Evolutionary conservation across 2,797 vertebrate species (phyloP).

Genomic region (Epinephelus coioides): DNA sequence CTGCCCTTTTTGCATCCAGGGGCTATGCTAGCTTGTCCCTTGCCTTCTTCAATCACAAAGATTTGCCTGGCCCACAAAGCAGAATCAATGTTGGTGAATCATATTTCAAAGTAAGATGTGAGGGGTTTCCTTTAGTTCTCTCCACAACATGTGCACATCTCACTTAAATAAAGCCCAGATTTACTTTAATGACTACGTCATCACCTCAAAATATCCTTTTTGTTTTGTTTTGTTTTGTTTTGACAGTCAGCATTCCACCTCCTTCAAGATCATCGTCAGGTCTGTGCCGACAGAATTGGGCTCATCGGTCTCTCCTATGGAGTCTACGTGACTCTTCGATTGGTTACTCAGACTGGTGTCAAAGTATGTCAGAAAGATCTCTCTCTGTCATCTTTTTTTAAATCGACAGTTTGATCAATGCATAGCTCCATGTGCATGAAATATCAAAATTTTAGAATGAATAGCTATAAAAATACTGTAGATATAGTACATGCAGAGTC

Average conservation of each 20-base stretch:
- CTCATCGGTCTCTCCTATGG: constrained; percentile 79
- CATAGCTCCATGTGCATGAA: too few species aligned
- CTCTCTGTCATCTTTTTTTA: too few species aligned
- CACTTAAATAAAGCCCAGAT: not conserved
- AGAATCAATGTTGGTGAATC: constrained; percentile 64
- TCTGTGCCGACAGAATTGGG: constrained; percentile 73
- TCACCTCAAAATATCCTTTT: not conserved
- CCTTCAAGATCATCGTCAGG: constrained; percentile 72
- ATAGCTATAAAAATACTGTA: too few species aligned
- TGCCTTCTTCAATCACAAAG: constrained; percentile 88
- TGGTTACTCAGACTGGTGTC: constrained; percentile 50
- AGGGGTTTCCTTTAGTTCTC: not conserved
- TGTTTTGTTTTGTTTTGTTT: constrained; percentile 14
- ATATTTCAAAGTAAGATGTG: constrained; percentile 76
- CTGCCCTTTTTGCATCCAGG: constrained; percentile 86
- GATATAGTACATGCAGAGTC: too few species aligned
- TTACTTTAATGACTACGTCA: not conserved
- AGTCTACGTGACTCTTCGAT: constrained; percentile 62
- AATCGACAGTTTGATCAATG: too few species aligned
- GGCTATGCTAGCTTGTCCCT: constrained; percentile 87
- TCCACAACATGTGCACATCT: not conserved
- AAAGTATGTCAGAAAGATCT: constrained; percentile 60
- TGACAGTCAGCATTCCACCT: constrained; percentile 74
- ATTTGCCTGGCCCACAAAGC: constrained; percentile 79
- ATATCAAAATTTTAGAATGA: too few species aligned